phyloP scores from a whole-genome alignment of 1,140 invertebrate species.

The Aethina tumida region DNA sequence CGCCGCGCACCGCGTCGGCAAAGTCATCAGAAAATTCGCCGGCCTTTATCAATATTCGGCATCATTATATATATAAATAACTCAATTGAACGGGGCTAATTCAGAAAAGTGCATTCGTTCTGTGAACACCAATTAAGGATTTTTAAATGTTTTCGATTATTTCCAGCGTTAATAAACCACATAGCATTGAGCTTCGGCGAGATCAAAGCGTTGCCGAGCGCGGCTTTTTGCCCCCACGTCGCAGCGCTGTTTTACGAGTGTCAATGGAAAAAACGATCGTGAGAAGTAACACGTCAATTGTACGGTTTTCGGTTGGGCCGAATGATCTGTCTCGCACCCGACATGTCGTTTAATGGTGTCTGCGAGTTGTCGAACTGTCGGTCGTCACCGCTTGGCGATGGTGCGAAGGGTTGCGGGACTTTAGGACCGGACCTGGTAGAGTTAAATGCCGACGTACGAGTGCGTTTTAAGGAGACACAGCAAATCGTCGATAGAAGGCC shows the following conservation, averaged over 20 bases:
- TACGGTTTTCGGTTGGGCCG: slow-evolving; percentile 7
- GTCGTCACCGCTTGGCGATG: no score
- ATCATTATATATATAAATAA: slow-evolving; percentile 22
- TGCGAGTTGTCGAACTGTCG: no score
- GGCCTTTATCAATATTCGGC: slow-evolving; percentile 18
- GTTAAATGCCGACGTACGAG: no score
- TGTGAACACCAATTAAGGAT: slow-evolving; percentile 24
- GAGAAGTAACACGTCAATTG: not conserved
- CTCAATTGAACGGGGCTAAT: slow-evolving; percentile 26
- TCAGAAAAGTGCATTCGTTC: slow-evolving; percentile 21
- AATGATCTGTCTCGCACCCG: no score
- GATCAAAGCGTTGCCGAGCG: slow-evolving; percentile 14
- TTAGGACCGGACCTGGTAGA: no score
- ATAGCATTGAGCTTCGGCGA: slow-evolving; percentile 16
- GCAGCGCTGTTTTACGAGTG: not conserved
- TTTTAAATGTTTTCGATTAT: slow-evolving; percentile 27
- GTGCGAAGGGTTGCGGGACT: no score
- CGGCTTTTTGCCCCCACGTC: slow-evolving; percentile 11
- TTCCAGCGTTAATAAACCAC: slow-evolving; percentile 23
- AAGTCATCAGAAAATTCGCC: slow-evolving; percentile 7
- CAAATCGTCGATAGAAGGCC: no score
- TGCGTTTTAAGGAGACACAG: no score
- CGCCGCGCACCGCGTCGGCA: no score
- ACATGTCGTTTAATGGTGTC: no score
- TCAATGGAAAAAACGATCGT: no score